Percentiles rank a stretch among this genome's conserved stretches.
These are phyloP conservation scores for Pristiophorus japonicus DNA, from an alignment of 2,113 vertebrate species.

Conservation along the genomic window DNA sequence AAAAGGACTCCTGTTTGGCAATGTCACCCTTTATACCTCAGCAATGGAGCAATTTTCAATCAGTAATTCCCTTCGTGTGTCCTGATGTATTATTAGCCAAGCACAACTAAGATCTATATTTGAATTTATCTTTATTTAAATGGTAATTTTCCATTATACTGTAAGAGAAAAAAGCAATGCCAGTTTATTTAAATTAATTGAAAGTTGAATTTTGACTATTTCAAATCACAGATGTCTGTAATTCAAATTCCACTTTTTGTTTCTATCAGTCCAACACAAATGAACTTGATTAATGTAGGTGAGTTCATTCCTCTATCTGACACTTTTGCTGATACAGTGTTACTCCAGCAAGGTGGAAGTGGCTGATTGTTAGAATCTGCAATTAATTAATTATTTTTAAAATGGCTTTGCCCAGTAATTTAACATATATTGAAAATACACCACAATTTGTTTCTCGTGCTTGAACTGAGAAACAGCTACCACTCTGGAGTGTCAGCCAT, in stretches of 20 bases:
- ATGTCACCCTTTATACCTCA: not conserved
- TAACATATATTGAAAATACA: not conserved
- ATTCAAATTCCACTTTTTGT: constrained; percentile 20
- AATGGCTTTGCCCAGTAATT: not conserved
- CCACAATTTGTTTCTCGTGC: not conserved
- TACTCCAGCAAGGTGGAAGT: not conserved
- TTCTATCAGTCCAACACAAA: constrained; percentile 24
- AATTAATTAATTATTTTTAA: not conserved
- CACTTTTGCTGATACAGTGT: not conserved
- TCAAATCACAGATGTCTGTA: not conserved
- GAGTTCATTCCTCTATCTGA: not conserved
- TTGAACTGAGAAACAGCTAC: too few species aligned
- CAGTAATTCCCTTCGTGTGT: constrained; percentile 11
- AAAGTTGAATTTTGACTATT: not conserved
- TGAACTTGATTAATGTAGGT: constrained; percentile 3
- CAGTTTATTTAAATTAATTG: constrained; percentile 18
- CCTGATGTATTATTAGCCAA: not conserved
- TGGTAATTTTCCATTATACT: constrained; percentile 17
- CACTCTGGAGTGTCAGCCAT: too few species aligned
- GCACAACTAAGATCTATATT: constrained; percentile 19
- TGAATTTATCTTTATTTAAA: constrained; percentile 34
- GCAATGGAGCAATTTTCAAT: not conserved
- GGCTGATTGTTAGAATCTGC: constrained; percentile 5
- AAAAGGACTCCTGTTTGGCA: not conserved
- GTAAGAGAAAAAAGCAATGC: not conserved